These are phyloP conservation scores for Acrobasis consociella DNA, from an alignment of 2,888 invertebrate genomes.

Conservation along the genomic window DNA sequence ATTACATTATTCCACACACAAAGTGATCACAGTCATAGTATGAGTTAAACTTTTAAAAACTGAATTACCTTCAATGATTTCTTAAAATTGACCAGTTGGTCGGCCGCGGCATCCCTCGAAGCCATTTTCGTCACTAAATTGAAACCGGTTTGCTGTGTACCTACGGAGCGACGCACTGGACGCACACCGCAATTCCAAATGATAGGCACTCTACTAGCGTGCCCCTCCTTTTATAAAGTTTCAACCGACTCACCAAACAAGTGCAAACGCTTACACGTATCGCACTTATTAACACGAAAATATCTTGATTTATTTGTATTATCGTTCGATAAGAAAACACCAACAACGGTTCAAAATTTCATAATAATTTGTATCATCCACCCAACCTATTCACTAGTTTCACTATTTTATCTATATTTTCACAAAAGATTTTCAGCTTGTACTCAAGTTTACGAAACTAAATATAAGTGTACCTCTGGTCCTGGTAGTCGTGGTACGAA, in stretches of 20 bases:
- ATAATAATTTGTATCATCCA: too few species aligned
- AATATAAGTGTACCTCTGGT: too few species aligned
- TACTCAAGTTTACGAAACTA: too few species aligned
- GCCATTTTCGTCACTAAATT: constrained; percentile 48
- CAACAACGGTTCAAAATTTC: background rate
- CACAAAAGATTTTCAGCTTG: too few species aligned
- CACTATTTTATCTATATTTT: too few species aligned
- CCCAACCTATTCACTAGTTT: too few species aligned
- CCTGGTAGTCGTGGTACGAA: too few species aligned
- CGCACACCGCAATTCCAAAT: constrained; percentile 61
- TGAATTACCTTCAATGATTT: constrained; percentile 80
- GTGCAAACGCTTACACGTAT: constrained; percentile 36
- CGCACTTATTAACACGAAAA: constrained; percentile 7
- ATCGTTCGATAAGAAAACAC: background rate
- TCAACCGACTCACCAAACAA: constrained; percentile 51
- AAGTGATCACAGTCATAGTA: background rate
- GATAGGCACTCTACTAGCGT: constrained; percentile 40
- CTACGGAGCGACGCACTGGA: constrained; percentile 63
- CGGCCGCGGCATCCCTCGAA: constrained; percentile 83
- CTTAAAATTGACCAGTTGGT: constrained; percentile 85
- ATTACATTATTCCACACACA: background rate
- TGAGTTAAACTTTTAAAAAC: background rate
- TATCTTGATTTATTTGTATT: background rate
- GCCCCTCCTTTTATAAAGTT: constrained; percentile 61
- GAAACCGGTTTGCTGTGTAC: constrained; percentile 28